A percentile compares a stretch with the other conserved stretches of the same genome.
Conservation (phyloP, 2,797 vertebrate species). For the Oryzias dopingdopingensis region DNA sequence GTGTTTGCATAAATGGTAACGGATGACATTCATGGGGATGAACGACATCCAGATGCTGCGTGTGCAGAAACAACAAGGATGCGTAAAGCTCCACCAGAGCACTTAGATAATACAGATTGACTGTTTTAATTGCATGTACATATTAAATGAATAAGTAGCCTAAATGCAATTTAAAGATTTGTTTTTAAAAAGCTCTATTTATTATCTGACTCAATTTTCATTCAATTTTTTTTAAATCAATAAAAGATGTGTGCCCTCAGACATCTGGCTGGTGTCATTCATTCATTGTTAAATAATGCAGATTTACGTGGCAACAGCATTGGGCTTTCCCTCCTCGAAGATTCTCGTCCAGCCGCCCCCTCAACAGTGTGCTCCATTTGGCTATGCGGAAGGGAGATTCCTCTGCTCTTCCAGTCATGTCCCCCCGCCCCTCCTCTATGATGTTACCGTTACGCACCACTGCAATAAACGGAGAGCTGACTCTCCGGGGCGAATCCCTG, state of each 20-base stretch:
- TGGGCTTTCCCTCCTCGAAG: constrained; percentile 57
- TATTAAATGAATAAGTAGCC: too few species aligned
- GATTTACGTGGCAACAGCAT: constrained; percentile 41
- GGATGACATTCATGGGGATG: constrained; percentile 7
- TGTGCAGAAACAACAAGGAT: constrained; percentile 4
- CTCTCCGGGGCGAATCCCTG: constrained; percentile 76
- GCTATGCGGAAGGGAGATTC: constrained; percentile 75
- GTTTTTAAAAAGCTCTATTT: too few species aligned
- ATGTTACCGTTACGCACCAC: constrained; percentile 72
- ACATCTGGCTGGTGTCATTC: too few species aligned
- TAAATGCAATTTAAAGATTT: too few species aligned
- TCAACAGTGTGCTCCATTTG: constrained; percentile 61
- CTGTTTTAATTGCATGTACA: too few species aligned
- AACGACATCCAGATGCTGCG: constrained; percentile 5
- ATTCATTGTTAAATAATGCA: constrained; percentile 18
- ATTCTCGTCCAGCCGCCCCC: constrained; percentile 53
- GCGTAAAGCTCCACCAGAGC: background rate
- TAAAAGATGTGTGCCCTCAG: too few species aligned
- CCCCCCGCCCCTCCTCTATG: constrained; percentile 50
- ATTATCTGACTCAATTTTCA: too few species aligned
- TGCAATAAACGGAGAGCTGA: constrained; percentile 72
- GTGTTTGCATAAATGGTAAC: constrained; percentile 11
- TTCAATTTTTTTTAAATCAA: too few species aligned
- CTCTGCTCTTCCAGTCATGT: constrained; percentile 66
- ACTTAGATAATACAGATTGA: background rate